Evolutionary conservation across 2,888 invertebrate genomes (phyloP), one percentile per base, ranked within the genome.

Genomic region (Pterostichus madidus): DNA sequence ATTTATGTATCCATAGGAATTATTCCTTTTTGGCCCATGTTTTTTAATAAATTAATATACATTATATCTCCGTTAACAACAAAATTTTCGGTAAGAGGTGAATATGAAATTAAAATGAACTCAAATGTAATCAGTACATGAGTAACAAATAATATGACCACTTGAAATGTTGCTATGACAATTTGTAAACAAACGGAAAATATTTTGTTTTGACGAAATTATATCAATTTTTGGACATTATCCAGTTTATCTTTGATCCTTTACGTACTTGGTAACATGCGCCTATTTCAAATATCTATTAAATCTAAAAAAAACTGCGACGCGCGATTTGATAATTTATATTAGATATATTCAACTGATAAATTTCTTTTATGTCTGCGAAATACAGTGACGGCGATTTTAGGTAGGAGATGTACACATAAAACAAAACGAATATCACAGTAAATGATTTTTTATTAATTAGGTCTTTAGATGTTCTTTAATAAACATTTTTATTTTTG

Each of bases 141-240:
- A 24, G 24, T 24, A 24, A 1, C 39, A 39, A 39, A 39, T 7
- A 39, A 49, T n/a, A 49, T 13, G 49, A 11, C 49, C 49, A 49
- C 49, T 49, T 49, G 11, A 49, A 49, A 49, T 49, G 49, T 49
- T 49, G 10, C 49, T 13, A 49, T 49, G 49, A 49, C 49, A 49
- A n/a, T 49, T 49, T 10, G 49, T 49, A 49, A 49, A 49, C 49
- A 49, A n/a, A 7, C 49, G 11, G 1, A 24, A 11, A 49, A n/a
- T 49, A n/a, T 49, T 49, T 49, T 49, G 49, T 49, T 46, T 46
- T 46, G n/a, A 46, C 46, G 10, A 46, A 46, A 8, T 46, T 35
- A 35, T 46, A 46, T 46, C 46, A 10, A 46, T 46, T 46, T 46
- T 46, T 46, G 46, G 46, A 46, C 46, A 46, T 46, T 46, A 46